Base-by-base conservation (phyloP, 2,888 invertebrate genomes). In the Agrochola circellaris region DNA sequence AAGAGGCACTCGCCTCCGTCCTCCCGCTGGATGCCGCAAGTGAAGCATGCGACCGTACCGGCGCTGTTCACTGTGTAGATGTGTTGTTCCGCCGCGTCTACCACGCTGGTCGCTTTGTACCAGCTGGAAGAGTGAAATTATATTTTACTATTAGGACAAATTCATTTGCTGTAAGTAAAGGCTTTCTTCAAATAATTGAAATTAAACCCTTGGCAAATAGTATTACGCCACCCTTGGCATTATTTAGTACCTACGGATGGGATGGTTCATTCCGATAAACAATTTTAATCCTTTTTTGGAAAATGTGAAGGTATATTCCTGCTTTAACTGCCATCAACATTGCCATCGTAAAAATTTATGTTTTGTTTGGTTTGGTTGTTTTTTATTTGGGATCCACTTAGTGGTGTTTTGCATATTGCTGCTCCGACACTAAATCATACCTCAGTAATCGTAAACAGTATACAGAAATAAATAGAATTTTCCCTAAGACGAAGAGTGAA, bases 41-140 rank as follows among this genome's bases (percentile, higher is more conserved):
- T 98, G 90, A 99, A 96, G 93, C 99, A 99, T 75, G 97, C 95
- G 54, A 97, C 93, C 75, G 90, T 90, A 8, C 96, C 94, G 30
- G 95, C 94, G 0, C 97, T 95, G 81, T 97, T 97, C 13, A 98
- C 97, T 15, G 98, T 97, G 96, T 98, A 99, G 64, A 99, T 95
- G 93, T 99, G 99, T 90, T 98, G 97, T 74, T 98, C 97, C 7
- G 98, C 97, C 0, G 99, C 98, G 92, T 98, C 98, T 20, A 97
- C 95, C 83, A 97, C 97, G 11, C 97, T 97, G 48, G 98, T 99
- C 0, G 99, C 99, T 87, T 98, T 97, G 95, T 98, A 99, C 97
- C 99, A 99, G 78, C 99, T 99, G 95, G 7, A 91, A 91, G 5
- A 51, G 0, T 56, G 0, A 56, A 45, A 54, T 17, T 58, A 34